Conservation (phyloP, 2,113 vertebrate species). For the Chaetops frenatus region DNA sequence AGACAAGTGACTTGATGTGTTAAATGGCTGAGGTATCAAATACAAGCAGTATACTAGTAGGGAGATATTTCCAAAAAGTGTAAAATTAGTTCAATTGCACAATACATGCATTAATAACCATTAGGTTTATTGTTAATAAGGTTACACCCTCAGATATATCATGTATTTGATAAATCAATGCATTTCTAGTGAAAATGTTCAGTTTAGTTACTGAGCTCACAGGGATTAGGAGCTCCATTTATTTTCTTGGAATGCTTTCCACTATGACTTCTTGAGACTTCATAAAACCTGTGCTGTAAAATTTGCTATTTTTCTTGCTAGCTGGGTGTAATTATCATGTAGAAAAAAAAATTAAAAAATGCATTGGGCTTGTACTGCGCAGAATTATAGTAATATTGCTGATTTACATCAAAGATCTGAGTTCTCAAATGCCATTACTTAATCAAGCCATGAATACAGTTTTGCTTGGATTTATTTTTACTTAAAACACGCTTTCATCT, state of each 20-base stretch:
- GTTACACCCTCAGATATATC: background rate
- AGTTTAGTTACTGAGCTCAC: background rate
- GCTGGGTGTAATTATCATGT: background rate
- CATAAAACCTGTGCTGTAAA: background rate
- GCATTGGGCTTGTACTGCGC: background rate
- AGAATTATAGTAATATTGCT: background rate
- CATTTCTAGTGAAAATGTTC: background rate
- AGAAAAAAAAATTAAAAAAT: background rate
- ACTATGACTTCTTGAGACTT: background rate
- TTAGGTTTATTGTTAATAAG: background rate
- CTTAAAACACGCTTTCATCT: background rate
- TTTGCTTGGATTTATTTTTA: background rate
- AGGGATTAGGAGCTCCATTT: background rate
- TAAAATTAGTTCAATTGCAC: background rate
- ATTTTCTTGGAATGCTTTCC: background rate
- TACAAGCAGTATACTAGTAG: background rate
- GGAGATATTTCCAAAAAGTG: background rate
- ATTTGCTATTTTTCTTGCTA: background rate
- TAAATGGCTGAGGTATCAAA: background rate
- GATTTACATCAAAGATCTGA: background rate
- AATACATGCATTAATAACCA: background rate
- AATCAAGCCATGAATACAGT: background rate
- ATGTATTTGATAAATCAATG: background rate
- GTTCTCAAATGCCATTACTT: background rate
- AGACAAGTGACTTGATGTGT: background rate